Conservation (phyloP, 2,797 vertebrate species). For the Gallinago stenura region DNA sequence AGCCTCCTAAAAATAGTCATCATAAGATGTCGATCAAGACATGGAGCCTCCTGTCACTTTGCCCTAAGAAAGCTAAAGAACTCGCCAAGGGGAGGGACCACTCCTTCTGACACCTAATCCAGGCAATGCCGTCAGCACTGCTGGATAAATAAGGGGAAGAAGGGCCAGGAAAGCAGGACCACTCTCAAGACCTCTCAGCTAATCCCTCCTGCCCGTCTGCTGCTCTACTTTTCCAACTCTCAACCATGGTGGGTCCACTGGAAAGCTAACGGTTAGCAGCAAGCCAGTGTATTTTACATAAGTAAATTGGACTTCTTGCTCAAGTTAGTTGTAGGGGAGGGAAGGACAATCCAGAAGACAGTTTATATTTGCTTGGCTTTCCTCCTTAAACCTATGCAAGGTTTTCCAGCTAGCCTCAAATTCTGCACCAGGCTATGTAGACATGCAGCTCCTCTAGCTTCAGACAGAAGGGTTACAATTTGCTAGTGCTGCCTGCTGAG, state of each 20-base stretch:
- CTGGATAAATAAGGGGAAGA: conserved; percentile 89
- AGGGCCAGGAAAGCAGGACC: conserved; percentile 83
- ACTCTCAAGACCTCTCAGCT: conserved; percentile 82
- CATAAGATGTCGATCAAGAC: conserved; percentile 69
- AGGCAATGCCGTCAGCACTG: conserved; percentile 82
- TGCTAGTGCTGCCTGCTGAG: neutral
- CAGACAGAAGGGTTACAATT: neutral
- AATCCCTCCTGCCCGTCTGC: conserved; percentile 77
- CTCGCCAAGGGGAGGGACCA: conserved; percentile 79
- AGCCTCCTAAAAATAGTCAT: conserved; percentile 89
- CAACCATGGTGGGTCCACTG: conserved; percentile 93
- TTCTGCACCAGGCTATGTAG: neutral
- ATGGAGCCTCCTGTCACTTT: conserved; percentile 86
- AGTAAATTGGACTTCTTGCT: neutral
- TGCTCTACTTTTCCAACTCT: conserved; percentile 80
- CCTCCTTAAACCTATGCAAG: neutral
- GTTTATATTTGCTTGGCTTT: conserved; percentile 10
- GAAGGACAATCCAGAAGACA: neutral
- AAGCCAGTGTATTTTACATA: neutral
- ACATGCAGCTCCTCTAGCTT: neutral
- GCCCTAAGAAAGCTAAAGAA: conserved; percentile 99
- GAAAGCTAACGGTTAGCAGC: conserved; percentile 33
- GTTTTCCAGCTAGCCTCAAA: neutral
- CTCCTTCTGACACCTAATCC: conserved; percentile 85
- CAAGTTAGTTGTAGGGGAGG: neutral